Conservation (phyloP, 2,888 invertebrate species). For the Drosophila quinaria region DNA sequence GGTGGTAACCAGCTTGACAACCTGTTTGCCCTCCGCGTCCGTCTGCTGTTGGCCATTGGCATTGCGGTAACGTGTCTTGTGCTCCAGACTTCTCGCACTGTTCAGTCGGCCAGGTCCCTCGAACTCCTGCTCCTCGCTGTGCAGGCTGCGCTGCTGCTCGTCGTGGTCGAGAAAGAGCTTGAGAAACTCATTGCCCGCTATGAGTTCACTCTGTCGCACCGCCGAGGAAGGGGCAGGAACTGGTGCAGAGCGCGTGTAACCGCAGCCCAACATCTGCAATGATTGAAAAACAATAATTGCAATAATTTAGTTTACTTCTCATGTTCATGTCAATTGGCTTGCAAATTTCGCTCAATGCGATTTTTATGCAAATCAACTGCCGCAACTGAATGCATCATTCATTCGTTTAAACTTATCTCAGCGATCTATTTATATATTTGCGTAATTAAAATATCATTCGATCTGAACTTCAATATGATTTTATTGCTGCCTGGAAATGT, state of each 20-base stretch:
- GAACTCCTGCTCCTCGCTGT: conserved; percentile 70
- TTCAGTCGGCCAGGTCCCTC: conserved; percentile 51
- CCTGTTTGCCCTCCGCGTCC: conserved; percentile 68
- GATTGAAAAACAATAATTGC: conserved; percentile 18
- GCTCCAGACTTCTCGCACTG: conserved; percentile 62
- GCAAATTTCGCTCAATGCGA: conserved; percentile 44
- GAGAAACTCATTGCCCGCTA: conserved; percentile 84
- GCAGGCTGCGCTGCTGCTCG: conserved; percentile 72
- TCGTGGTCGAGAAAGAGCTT: conserved; percentile 83
- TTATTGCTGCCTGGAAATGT: conserved; percentile 40
- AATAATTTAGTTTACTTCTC: conserved; percentile 51
- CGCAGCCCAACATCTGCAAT: conserved; percentile 77
- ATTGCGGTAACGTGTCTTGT: conserved; percentile 64
- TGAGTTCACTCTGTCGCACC: conserved; percentile 80
- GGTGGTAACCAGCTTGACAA: conserved; percentile 82
- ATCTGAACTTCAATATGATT: conserved; percentile 26
- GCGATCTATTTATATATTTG: conserved; percentile 71
- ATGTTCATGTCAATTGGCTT: conserved; percentile 53
- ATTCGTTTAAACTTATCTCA: conserved; percentile 59
- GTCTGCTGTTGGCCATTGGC: conserved; percentile 51
- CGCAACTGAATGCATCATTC: conserved; percentile 22
- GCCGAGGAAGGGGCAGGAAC: conserved; percentile 41
- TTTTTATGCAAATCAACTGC: conserved; percentile 62
- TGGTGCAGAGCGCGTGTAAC: conserved; percentile 49
- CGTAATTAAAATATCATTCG: conserved; percentile 77